Conservation (phyloP, 2,888 invertebrate species). For the Punctoribates punctum region DNA sequence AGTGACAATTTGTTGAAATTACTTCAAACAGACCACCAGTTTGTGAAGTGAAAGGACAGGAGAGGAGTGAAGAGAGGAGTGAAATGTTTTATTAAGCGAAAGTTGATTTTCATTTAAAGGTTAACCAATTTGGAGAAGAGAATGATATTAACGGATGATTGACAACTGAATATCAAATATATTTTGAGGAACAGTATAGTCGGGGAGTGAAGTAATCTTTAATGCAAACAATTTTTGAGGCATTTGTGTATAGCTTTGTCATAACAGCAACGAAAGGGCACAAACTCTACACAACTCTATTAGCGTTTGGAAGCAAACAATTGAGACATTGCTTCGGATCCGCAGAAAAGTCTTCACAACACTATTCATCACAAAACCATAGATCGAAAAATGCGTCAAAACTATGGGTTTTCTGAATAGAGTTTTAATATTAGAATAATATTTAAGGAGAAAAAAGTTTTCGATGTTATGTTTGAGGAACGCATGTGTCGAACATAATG, state of each 20-base stretch:
- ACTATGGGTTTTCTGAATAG: neutral
- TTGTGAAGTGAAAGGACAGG: neutral
- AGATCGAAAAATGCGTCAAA: neutral
- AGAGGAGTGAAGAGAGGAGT: conserved; percentile 6
- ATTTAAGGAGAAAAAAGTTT: neutral
- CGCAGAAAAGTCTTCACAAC: neutral
- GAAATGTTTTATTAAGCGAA: conserved; percentile 16
- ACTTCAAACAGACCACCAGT: conserved; percentile 17
- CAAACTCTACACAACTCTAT: conserved; percentile 4
- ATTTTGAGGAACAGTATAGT: conserved; percentile 5
- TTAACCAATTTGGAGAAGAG: conserved; percentile 22
- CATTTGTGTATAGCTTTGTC: conserved; percentile 21
- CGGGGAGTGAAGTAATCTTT: conserved; percentile 32
- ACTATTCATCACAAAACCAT: neutral
- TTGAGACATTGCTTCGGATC: neutral
- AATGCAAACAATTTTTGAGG: conserved; percentile 26
- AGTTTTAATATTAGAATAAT: conserved; percentile 2
- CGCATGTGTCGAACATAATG: conserved; percentile 24
- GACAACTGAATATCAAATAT: conserved; percentile 28
- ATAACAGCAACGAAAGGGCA: conserved; percentile 1
- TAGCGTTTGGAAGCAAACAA: neutral
- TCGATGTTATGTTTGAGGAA: neutral
- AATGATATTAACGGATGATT: conserved; percentile 32
- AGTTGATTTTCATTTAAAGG: conserved; percentile 25
- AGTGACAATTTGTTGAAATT: neutral